Evolutionary conservation across 2,888 invertebrate species (phyloP), one percentile per base, ranked within the genome.

Genomic region (Steinernema hermaphroditum): DNA sequence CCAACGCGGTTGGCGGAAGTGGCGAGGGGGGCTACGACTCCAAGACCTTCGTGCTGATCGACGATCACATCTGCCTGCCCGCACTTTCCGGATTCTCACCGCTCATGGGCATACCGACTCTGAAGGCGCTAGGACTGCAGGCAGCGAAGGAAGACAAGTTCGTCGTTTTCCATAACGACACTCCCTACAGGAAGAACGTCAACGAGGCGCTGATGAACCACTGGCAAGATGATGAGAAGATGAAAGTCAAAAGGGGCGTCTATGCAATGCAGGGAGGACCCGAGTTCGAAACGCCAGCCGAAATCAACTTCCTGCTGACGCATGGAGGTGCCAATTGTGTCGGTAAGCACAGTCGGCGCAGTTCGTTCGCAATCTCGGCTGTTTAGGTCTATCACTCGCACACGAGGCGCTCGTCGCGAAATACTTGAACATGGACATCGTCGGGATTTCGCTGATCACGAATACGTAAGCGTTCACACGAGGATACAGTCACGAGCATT

Each of bases 181-280:
- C 9, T 8, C 6, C 4, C 14, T 54, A 54, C 54, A 27, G 27
- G 22, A 19, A 14, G 14, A 54, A 54, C 24, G 22, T 54, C 54
- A 54, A 49, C 49, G 6, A n/a, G 49, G 49, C 49, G 12, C 19
- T 49, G 49, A 49, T 49, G 19, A 19, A 49, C 12, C 19, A n/a
- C 49, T 12, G 12, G 12, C 9, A 49, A n/a, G 8, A 8, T 16
- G 6, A 49, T 6, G 19, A 49, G 9, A 19, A n/a, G 19, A 9
- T 49, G 6, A 8, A 6, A 12, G 49, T 49, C 19, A 12, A 49
- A 6, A 19, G 19, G 19, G 49, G 49, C 49, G 19, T n/a, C 19
- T 49, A 49, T 19, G 49, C 19, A 12, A 49, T 49, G 49, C 49
- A 49, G 49, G 49, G 49, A 19, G 49, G 49, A 8, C 49, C 49